Conservation (phyloP, 2,113 vertebrate genomes). For the Gadus chalcogrammus region DNA sequence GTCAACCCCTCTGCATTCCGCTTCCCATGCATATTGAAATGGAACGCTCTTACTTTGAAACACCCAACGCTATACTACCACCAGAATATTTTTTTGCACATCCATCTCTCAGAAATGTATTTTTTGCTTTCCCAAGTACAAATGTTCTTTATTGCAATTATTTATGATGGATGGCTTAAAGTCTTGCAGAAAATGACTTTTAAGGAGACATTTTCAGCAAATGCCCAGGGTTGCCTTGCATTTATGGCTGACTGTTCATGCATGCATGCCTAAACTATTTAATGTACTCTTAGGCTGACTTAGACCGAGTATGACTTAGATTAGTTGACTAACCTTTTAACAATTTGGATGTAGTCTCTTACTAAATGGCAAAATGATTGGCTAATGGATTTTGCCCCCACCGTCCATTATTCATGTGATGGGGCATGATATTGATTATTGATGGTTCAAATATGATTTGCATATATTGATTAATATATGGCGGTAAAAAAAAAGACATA, state of each 20-base stretch:
- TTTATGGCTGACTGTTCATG: neutral
- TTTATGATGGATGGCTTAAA: neutral
- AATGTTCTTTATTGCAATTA: slow-evolving; percentile 3
- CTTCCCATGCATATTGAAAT: neutral
- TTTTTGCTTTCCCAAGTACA: neutral
- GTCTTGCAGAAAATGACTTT: neutral
- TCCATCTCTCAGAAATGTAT: no score
- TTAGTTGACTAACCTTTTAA: slow-evolving; percentile 54
- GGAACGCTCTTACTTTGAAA: no score
- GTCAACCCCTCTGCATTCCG: neutral
- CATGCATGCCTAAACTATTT: neutral
- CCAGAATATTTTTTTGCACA: no score
- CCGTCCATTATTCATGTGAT: slow-evolving; percentile 29
- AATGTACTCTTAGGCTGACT: slow-evolving; percentile 34
- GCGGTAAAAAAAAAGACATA: neutral
- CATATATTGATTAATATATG: neutral
- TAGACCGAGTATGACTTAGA: slow-evolving; percentile 46
- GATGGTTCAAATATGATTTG: slow-evolving; percentile 7
- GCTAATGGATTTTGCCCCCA: slow-evolving; percentile 27
- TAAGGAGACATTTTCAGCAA: neutral
- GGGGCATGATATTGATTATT: slow-evolving; percentile 5
- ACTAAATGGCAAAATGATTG: slow-evolving; percentile 5
- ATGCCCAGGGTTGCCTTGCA: neutral
- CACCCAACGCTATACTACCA: no score
- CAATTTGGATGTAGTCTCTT: slow-evolving; percentile 29